Conservation (phyloP, 2,113 vertebrate genomes). For the Drymodes brunneopygia region DNA sequence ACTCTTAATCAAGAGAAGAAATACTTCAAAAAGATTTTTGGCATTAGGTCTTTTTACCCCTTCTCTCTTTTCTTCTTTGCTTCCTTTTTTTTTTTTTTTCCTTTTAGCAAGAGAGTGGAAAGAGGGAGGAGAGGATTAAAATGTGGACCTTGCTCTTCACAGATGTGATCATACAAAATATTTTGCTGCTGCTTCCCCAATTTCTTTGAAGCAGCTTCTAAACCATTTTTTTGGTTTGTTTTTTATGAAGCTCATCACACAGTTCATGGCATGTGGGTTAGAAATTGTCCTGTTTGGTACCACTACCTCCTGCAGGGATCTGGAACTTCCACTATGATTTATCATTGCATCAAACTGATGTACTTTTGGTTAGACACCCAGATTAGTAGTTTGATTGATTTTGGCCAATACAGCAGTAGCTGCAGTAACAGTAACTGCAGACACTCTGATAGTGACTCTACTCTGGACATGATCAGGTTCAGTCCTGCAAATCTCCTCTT, state of each 20-base stretch:
- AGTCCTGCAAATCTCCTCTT: neutral
- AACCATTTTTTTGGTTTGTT: neutral
- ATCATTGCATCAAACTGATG: neutral
- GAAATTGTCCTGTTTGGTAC: neutral
- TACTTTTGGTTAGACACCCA: neutral
- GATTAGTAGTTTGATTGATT: neutral
- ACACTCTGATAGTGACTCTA: neutral
- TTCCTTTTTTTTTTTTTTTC: neutral
- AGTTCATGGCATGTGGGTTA: neutral
- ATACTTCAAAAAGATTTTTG: slow-evolving; percentile 60
- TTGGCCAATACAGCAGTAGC: neutral
- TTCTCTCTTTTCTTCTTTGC: neutral
- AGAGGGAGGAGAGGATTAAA: neutral
- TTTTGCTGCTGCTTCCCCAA: neutral
- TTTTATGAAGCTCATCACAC: neutral
- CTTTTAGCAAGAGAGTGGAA: neutral
- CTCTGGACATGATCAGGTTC: neutral
- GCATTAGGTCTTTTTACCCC: neutral
- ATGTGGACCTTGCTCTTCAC: neutral
- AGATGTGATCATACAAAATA: neutral
- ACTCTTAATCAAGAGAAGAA: slow-evolving; percentile 60
- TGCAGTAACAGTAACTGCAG: neutral
- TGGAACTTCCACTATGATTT: neutral
- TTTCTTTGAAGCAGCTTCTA: neutral
- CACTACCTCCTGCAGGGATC: neutral